A percentile compares a stretch with the other conserved stretches of the same genome.
Evolutionary conservation across 2,888 invertebrate genomes (phyloP).

Genomic region (Noctua janthe): DNA sequence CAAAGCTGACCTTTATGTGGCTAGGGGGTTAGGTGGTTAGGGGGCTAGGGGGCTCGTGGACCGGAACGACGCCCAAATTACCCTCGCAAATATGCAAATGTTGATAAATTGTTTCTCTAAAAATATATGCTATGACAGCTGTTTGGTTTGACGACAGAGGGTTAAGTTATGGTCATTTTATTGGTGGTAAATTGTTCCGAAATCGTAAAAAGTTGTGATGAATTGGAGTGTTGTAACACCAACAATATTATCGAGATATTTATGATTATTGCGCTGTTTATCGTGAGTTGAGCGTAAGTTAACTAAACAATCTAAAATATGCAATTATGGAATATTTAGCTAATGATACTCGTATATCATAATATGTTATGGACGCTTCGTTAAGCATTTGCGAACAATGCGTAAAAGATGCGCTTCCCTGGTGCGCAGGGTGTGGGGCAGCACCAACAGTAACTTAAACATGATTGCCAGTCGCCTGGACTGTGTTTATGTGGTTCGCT

Average conservation of each 20-base stretch:
- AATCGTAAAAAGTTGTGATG: neutral
- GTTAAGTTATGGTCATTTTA: conserved; percentile 21
- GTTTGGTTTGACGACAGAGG: conserved; percentile 40
- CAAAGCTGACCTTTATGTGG: conserved; percentile 75
- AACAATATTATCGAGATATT: neutral
- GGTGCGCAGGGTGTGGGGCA: no score
- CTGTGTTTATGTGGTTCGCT: no score
- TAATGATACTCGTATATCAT: neutral
- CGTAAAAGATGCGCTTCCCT: no score
- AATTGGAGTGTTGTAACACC: conserved; percentile 7
- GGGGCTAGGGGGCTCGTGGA: conserved; percentile 21
- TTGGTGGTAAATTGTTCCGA: neutral
- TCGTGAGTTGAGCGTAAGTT: neutral
- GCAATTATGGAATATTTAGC: neutral
- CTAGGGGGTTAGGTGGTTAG: conserved; percentile 35
- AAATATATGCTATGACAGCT: conserved; percentile 60
- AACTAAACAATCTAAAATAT: neutral
- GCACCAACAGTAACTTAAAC: no score
- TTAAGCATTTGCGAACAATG: neutral
- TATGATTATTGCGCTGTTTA: neutral
- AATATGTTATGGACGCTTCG: neutral
- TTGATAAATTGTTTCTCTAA: conserved; percentile 77
- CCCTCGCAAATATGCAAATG: conserved; percentile 76
- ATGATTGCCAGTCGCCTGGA: no score
- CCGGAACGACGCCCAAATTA: conserved; percentile 67